These are phyloP conservation scores for Beroe forskalii DNA, from an alignment of 37 sponge, comb jelly and placozoan genomes.

Conservation along the genomic window DNA sequence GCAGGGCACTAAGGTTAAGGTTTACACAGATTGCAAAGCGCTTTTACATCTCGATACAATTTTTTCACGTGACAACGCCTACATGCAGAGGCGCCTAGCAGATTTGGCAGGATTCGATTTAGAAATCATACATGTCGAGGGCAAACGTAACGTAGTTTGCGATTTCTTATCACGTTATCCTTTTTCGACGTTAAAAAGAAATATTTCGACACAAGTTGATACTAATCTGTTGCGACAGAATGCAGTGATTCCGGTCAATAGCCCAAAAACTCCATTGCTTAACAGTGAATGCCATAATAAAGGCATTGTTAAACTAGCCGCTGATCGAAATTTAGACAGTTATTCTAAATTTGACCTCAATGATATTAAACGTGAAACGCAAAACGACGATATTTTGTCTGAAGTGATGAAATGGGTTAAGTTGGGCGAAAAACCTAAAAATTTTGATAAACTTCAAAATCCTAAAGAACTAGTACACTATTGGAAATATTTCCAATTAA, in stretches of 20 bases:
- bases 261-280: no score
- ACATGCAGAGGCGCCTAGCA: not conserved
- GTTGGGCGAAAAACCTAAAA: not conserved
- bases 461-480: no score
- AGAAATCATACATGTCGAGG: not conserved
- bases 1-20: not conserved
- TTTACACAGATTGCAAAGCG: conserved; percentile 10
- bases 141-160: not conserved
- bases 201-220: no score
- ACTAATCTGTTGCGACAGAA: no score
- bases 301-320: no score
- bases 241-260: no score
- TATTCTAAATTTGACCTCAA: no score
- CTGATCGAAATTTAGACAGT: no score
- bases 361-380: no score
- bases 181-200: no score
- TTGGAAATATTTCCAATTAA: not conserved
- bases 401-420: not conserved
- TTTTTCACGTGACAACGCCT: not conserved
- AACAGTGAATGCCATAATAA: no score
- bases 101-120: not conserved
- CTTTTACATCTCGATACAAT: not conserved
- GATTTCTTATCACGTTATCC: no score
- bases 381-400: not conserved
- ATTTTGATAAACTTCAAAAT: not conserved